phyloP scores from a whole-genome alignment of 2,113 vertebrate genomes.

The Hippocampus mohnikei region DNA sequence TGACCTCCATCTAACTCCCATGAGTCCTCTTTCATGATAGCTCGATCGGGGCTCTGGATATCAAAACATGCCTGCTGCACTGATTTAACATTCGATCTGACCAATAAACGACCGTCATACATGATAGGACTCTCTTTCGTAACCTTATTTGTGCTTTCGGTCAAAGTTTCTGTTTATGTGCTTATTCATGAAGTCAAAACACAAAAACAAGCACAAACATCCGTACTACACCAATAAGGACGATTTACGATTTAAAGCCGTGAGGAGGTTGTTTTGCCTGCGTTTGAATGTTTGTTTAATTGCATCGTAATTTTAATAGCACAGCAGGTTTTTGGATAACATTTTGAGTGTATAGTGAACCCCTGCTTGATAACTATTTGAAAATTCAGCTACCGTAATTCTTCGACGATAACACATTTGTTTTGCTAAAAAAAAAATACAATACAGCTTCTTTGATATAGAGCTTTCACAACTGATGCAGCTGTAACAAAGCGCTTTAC shows the following conservation, averaged over 20 bases:
- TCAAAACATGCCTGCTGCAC: conserved; percentile 52
- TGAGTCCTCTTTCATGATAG: conserved; percentile 51
- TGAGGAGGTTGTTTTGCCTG: too few species aligned
- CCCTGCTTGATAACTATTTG: neutral
- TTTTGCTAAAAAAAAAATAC: too few species aligned
- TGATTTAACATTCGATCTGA: conserved; percentile 60
- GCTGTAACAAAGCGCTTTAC: too few species aligned
- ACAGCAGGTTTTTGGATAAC: too few species aligned
- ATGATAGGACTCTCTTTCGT: conserved; percentile 44
- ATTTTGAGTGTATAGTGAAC: too few species aligned
- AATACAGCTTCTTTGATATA: too few species aligned
- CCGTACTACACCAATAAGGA: neutral
- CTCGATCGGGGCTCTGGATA: conserved; percentile 52
- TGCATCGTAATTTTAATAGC: too few species aligned
- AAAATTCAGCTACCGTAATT: too few species aligned
- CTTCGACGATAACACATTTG: too few species aligned
- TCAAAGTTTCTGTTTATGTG: conserved; percentile 27
- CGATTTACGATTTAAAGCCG: too few species aligned
- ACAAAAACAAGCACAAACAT: conserved; percentile 12
- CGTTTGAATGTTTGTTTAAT: too few species aligned
- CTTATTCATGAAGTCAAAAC: conserved; percentile 7
- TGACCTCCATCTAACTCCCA: conserved; percentile 30
- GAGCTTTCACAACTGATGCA: too few species aligned
- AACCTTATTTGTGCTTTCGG: conserved; percentile 31
- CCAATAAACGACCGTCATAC: conserved; percentile 40